Base-by-base conservation (phyloP, 2,113 vertebrate species). In the Puntigrus tetrazona region DNA sequence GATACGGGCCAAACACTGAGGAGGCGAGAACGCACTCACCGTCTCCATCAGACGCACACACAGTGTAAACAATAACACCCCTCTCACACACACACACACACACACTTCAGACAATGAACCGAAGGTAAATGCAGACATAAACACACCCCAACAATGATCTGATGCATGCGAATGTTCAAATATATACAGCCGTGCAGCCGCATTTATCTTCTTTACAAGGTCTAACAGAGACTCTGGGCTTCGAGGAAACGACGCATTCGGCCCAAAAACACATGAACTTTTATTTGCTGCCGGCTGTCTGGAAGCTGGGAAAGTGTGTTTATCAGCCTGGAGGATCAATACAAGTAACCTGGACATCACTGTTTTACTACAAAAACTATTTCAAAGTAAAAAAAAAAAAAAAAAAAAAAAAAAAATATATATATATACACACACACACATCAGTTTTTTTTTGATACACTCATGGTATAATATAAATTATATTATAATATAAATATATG, bases 1-100 rank as follows among this genome's bases (percentile, higher is more conserved):
- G 91, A 93, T 92, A 92, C 89, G 81, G 91, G 91, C 91, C 92
- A 91, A 93, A 94, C 91, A 84, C 85, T 81, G 91, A 82, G 88
- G 89, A 89, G 82, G 91, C 89, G 89, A 92, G 78, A 88, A 88
- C 79, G 86, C 90, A 87, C 89, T 89, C 91, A 91, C 86, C 91
- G 88, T 93, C 92, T 92, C 86, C 90, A 89, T 88, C 88, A 86
- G 86, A 91, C 87, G 73, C 89, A 85, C 84, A 70, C 74, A 84
- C 67, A 73, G 13, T 63, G 73, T 41, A 73, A 77, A 88, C 74
- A 80, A 45, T 67, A 80, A 67, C 43, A 67, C 59, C 59, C 80
- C 57, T 69, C 18, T 65, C 70, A 65, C 61, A 45, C 34, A 47
- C 57, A n/a, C 67, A 55, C 70, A 57, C 31, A 5, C 55, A 22